Percentiles rank a stretch among this genome's conserved stretches.
phyloP scores from a whole-genome alignment of 53 echinoderm and acorn worm genomes.

The Astropecten irregularis region DNA sequence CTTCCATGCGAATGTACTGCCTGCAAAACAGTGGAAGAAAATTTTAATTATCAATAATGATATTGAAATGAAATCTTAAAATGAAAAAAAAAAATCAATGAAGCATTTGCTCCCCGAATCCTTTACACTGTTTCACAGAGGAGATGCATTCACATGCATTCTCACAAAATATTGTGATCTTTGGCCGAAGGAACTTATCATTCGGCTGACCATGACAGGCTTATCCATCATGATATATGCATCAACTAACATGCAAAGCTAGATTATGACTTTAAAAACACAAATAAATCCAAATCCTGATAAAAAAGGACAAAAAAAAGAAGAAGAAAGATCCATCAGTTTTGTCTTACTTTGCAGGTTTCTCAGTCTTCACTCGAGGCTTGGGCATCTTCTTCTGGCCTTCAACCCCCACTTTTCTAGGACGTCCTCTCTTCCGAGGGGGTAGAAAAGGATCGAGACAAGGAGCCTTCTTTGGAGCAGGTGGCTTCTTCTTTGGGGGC shows the following conservation, averaged over 20 bases:
- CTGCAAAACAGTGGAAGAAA: too few relatives aligned
- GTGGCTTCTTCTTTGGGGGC: neutral
- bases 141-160: neutral
- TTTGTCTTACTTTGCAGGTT: slow-evolving; percentile 26
- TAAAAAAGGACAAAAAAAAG: too few relatives aligned
- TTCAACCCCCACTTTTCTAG: slow-evolving; percentile 14
- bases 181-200: too few relatives aligned
- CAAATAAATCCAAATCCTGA: too few relatives aligned
- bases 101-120: too few relatives aligned
- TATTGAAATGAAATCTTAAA: neutral
- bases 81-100: neutral
- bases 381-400: slow-evolving; percentile 1
- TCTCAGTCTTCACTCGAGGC: slow-evolving; percentile 3
- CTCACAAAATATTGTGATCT: neutral
- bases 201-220: too few relatives aligned
- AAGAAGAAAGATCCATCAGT: too few relatives aligned
- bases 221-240: too few relatives aligned
- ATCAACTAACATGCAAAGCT: too few relatives aligned
- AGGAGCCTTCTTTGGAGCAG: slow-evolving; percentile 16
- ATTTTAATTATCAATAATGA: too few relatives aligned
- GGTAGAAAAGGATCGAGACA: neutral
- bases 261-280: too few relatives aligned
- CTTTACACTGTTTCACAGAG: too few relatives aligned
- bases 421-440: slow-evolving; percentile 38
- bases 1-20: slow-evolving; percentile 43